Conservation (phyloP, 2,113 vertebrate genomes). For the Psilopogon haemacephalus region DNA sequence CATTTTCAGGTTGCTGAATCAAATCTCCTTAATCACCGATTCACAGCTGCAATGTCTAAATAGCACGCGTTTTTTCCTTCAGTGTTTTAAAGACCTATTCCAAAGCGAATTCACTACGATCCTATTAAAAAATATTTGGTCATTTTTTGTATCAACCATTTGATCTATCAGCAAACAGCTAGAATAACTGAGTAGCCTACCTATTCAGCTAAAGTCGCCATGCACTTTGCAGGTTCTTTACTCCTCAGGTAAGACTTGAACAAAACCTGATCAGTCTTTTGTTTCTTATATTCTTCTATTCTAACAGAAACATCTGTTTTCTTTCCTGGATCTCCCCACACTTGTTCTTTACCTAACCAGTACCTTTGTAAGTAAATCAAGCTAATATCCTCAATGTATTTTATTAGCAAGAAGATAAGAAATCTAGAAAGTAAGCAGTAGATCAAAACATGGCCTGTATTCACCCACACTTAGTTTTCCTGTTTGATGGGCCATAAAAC, state of each 20-base stretch:
- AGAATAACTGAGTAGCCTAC: constrained; percentile 11
- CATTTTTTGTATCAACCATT: not conserved
- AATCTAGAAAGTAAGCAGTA: not conserved
- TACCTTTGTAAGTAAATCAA: not conserved
- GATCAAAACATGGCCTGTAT: not conserved
- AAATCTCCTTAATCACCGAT: constrained; percentile 9
- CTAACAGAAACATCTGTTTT: not conserved
- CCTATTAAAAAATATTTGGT: not conserved
- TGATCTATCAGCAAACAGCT: not conserved
- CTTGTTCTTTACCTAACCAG: not conserved
- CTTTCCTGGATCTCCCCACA: not conserved
- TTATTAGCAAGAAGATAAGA: not conserved
- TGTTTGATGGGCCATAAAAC: not conserved
- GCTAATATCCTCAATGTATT: not conserved
- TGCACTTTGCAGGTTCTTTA: not conserved
- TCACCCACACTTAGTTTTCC: not conserved
- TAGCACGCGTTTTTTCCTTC: not conserved
- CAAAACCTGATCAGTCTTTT: not conserved
- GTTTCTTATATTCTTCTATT: not conserved
- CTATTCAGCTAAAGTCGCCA: not conserved
- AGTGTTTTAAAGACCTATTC: not conserved
- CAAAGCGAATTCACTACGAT: constrained; percentile 29
- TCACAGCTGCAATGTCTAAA: constrained; percentile 34
- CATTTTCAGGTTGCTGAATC: constrained; percentile 20
- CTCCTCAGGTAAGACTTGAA: not conserved